Conservation (phyloP, 2,888 invertebrate genomes). For the Drosophila paracracens region DNA sequence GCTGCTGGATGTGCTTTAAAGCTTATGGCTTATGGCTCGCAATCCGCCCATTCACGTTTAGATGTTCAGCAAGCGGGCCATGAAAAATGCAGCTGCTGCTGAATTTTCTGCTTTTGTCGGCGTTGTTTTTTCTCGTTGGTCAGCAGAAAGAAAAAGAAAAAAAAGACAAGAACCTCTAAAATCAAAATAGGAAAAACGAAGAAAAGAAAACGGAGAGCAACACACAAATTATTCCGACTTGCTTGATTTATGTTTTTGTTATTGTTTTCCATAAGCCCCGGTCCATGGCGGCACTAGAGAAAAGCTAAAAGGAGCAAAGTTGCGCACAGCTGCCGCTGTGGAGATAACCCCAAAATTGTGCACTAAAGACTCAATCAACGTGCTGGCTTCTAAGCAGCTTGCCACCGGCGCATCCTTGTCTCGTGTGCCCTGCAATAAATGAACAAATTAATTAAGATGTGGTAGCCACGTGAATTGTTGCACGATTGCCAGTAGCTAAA, state of each 20-base stretch:
- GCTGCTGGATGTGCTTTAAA: slow-evolving; percentile 42
- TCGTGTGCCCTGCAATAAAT: slow-evolving; percentile 58
- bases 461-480: slow-evolving; percentile 71
- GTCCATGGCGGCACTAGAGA: slow-evolving; percentile 4
- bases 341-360: slow-evolving; percentile 56
- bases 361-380: slow-evolving; percentile 68
- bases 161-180: neutral
- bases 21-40: slow-evolving; percentile 57
- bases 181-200: neutral
- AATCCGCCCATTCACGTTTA: slow-evolving; percentile 32
- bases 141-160: slow-evolving; percentile 36
- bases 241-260: slow-evolving; percentile 78
- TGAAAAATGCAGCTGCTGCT: slow-evolving; percentile 66
- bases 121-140: slow-evolving; percentile 55
- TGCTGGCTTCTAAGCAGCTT: slow-evolving; percentile 53
- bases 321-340: slow-evolving; percentile 38
- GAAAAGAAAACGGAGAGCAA: slow-evolving; percentile 21
- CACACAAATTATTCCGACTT: slow-evolving; percentile 60
- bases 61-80: slow-evolving; percentile 45
- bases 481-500: slow-evolving; percentile 62
- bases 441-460: slow-evolving; percentile 77
- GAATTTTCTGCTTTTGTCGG: slow-evolving; percentile 44
- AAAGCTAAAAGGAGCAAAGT: slow-evolving; percentile 35
- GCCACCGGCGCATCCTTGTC: slow-evolving; percentile 7
- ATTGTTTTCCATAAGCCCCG: slow-evolving; percentile 71